phyloP scores from a whole-genome alignment of 2,888 invertebrate species.

The Conistra vaccinii region DNA sequence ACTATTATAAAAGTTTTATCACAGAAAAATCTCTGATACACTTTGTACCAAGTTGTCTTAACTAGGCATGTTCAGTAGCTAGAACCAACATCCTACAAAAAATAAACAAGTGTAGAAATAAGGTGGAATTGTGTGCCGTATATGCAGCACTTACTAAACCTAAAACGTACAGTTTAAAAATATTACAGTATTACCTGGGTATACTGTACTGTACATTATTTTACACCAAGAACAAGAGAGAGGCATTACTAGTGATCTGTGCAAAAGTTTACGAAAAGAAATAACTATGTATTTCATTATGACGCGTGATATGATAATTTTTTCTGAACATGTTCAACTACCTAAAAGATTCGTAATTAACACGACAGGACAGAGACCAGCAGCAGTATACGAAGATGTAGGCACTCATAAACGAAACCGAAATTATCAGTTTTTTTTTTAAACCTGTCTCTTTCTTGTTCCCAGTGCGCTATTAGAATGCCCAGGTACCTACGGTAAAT shows the following conservation, averaged over 20 bases:
- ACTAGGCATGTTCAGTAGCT: not conserved
- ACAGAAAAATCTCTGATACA: constrained; percentile 34
- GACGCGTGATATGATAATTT: not conserved
- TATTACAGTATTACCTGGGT: not conserved
- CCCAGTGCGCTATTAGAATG: not conserved
- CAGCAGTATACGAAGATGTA: not conserved
- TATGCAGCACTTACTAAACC: constrained; percentile 22
- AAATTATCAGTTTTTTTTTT: too few species aligned
- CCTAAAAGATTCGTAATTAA: constrained; percentile 3
- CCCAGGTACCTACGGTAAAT: not conserved
- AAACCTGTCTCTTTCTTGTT: constrained; percentile 21
- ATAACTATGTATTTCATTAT: constrained; percentile 1
- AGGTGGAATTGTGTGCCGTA: constrained; percentile 5
- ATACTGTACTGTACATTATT: constrained; percentile 7
- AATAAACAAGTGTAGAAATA: constrained; percentile 12
- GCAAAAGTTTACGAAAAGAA: not conserved
- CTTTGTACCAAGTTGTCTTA: constrained; percentile 26
- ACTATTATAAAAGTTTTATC: constrained; percentile 38
- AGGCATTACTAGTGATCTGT: not conserved
- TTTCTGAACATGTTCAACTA: not conserved
- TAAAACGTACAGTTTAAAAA: constrained; percentile 14
- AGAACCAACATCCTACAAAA: constrained; percentile 2
- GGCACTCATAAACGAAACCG: not conserved
- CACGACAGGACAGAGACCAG: not conserved
- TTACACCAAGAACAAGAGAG: constrained; percentile 24